Base-by-base conservation (phyloP, 2,888 invertebrate species). In the Ophion costatus region DNA sequence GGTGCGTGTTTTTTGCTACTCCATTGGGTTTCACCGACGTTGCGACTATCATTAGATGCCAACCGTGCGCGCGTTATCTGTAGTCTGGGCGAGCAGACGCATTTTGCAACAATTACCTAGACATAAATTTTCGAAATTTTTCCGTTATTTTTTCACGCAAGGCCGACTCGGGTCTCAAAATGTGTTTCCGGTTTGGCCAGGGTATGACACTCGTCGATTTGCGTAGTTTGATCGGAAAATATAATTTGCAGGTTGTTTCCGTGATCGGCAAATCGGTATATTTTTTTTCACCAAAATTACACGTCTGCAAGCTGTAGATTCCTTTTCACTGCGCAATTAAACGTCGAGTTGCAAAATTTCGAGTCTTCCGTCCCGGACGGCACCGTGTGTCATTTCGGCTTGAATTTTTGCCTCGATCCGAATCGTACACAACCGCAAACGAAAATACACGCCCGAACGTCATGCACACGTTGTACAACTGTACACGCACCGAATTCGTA, bases 401-500 rank as follows among this genome's bases (percentile, higher is more conserved):
- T 51, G 14, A 17, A 51, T 51, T 51, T 51, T 51, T 17, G 17
- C 51, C 17, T 5, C 51, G 51, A 17, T 14, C 9, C 51, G 51
- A 11, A 14, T 51, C 51, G 17, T 17, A 51, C 51, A 14, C 5
- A 51, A 51, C 17, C 17, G 51, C 51, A 51, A 51, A 51, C 14
- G 11, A 14, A 51, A 51, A 51, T 51, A 51, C 11, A 51, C 14
- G 51, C 51, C 51, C 51, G 51, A 51, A 51, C 51, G 51, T 51
- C 17, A 51, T 51, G 51, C 64, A 73, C 57, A 57, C 64, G 56
- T 80, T 71, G 70, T 70, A 71, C 56, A 57, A 6, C 38, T 57
- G 66, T 71, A 73, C 66, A 57, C 22, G 56, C 56, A 61, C 45
- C 20, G 29, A 57, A 17, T 71, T 33, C 56, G 14, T 14, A n/a